Conservation (phyloP, 1,140 invertebrate species). For the Drosophila pandora region DNA sequence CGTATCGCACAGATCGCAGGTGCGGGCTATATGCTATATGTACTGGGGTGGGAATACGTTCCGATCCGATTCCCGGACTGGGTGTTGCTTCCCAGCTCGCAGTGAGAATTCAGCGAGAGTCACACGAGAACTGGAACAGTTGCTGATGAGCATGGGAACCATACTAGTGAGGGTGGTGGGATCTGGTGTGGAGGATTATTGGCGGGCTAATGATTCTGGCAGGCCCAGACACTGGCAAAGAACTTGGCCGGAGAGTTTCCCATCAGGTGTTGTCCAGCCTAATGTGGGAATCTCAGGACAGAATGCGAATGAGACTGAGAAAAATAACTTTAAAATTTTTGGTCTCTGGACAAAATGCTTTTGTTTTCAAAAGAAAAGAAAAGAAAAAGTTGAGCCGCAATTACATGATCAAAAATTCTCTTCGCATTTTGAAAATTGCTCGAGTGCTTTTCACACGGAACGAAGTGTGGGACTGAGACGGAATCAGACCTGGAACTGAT, state of each 20-base stretch:
- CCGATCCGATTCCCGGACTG: slow-evolving; percentile 26
- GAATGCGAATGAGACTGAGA: slow-evolving; percentile 14
- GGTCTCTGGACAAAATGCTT: slow-evolving; percentile 8
- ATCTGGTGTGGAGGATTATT: slow-evolving; percentile 46
- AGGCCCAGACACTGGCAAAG: slow-evolving; percentile 9
- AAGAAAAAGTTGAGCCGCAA: slow-evolving; percentile 6
- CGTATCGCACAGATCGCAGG: slow-evolving; percentile 41
- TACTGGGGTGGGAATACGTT: slow-evolving; percentile 28
- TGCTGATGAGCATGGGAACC: slow-evolving; percentile 34
- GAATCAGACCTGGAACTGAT: slow-evolving; percentile 8
- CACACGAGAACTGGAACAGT: slow-evolving; percentile 73
- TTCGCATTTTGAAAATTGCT: slow-evolving; percentile 58
- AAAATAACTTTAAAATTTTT: slow-evolving; percentile 23
- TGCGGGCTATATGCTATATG: slow-evolving; percentile 28
- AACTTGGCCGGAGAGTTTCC: slow-evolving; percentile 2
- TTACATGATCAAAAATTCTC: slow-evolving; percentile 78
- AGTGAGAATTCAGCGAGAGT: slow-evolving; percentile 49
- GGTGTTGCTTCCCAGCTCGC: slow-evolving; percentile 57
- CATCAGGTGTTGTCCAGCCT: slow-evolving; percentile 31
- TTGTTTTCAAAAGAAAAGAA: slow-evolving; percentile 14
- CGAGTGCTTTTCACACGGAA: slow-evolving; percentile 69
- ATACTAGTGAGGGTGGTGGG: slow-evolving; percentile 50
- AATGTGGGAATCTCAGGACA: slow-evolving; percentile 28
- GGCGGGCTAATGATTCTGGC: slow-evolving; percentile 57
- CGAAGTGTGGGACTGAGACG: slow-evolving; percentile 68